Conservation (phyloP, 2,113 vertebrate genomes). For the Lipophrys pholis region DNA sequence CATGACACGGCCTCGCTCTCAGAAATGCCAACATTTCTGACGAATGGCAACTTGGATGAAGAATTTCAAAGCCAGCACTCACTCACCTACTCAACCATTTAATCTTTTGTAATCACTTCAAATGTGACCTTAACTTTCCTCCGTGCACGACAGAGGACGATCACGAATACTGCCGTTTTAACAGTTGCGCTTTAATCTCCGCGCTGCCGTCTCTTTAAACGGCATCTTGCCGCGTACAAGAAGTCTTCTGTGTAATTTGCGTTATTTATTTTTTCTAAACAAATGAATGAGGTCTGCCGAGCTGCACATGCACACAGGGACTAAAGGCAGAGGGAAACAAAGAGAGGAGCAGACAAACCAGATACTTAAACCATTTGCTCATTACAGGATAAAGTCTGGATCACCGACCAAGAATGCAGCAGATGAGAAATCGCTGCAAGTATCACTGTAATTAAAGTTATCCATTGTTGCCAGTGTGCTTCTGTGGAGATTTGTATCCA, state of each 20-base stretch:
- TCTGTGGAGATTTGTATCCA: background rate
- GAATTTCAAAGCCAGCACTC: background rate
- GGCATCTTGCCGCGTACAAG: background rate
- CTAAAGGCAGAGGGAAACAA: slow-evolving; percentile 12
- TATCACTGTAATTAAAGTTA: slow-evolving; percentile 18
- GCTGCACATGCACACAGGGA: slow-evolving; percentile 13
- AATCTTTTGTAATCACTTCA: background rate
- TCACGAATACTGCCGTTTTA: background rate
- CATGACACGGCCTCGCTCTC: background rate
- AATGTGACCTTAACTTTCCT: background rate
- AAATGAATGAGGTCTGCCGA: slow-evolving; percentile 5
- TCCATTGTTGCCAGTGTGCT: background rate
- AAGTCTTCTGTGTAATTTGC: slow-evolving; percentile 14
- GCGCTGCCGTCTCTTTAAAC: background rate
- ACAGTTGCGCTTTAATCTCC: background rate
- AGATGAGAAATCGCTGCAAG: background rate
- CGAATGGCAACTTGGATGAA: background rate
- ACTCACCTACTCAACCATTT: background rate
- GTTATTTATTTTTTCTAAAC: background rate
- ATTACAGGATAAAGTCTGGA: slow-evolving; percentile 47
- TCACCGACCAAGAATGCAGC: slow-evolving; percentile 27
- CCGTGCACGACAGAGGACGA: background rate
- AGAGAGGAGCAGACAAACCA: slow-evolving; percentile 28
- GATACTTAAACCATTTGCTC: slow-evolving; percentile 37
- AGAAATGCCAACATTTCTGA: slow-evolving; percentile 9